Evolutionary conservation across 2,797 vertebrate species (phyloP).

Genomic region (Syncerus caffer): DNA sequence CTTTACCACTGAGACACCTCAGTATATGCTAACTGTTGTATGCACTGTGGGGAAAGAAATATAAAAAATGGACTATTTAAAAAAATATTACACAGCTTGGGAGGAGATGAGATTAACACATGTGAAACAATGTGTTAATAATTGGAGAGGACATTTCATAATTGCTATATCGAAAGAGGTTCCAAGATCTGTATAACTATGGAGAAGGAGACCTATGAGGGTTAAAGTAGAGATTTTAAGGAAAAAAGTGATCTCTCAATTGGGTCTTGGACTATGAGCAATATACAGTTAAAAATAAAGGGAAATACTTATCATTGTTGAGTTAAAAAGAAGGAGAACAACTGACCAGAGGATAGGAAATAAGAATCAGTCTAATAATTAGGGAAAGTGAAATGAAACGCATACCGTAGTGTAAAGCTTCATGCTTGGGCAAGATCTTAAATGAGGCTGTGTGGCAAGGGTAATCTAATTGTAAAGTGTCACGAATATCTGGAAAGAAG

Average conservation of each 20-base stretch:
- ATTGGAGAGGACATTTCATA: not conserved
- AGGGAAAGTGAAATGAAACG: not conserved
- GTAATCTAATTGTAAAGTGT: not conserved
- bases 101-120: not conserved
- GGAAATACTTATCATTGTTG: not conserved
- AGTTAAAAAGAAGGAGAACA: not conserved
- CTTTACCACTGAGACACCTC: not conserved
- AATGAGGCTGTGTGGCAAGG: not conserved
- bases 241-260: not conserved
- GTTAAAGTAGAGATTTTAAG: not conserved
- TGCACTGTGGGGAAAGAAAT: not conserved
- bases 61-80: not conserved
- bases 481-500: not conserved
- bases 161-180: not conserved
- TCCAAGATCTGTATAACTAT: not conserved
- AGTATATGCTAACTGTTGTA: not conserved
- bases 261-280: not conserved
- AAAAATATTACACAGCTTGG: not conserved
- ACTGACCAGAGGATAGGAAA: not conserved
- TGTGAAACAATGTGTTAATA: not conserved
- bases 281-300: not conserved
- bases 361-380: not conserved
- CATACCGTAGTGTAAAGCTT: not conserved
- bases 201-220: not conserved
- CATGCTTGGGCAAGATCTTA: not conserved